Evolutionary conservation across 1,140 invertebrate species (phyloP), one percentile per base, ranked within the genome.

Genomic region (Xylocopa sonorina): DNA sequence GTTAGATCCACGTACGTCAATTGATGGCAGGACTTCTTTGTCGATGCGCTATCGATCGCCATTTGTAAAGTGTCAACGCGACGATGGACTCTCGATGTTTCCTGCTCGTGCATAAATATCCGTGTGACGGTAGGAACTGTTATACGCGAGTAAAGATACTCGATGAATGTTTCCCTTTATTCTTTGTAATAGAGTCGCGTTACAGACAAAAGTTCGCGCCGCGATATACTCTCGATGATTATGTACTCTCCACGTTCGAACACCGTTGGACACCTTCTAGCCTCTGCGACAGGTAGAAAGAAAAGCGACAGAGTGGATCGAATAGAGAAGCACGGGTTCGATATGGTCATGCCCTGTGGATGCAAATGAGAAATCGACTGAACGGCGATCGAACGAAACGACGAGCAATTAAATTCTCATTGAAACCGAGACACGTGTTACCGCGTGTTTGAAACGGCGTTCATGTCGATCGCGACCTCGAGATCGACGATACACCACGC

Each of bases 331-430:
- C 83, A n/a, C n/a, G n/a, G 80, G 82, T 87, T 86, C 72, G 87
- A 90, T 90, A 90, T 89, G 90, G 87, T 88, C 85, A 89, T 89
- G 88, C 84, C 86, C 75, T 73, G 69, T 69, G 64, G 67, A 90
- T 88, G 87, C 85, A 89, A 89, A 88, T 89, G 82, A 88, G 85
- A 67, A 67, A 85, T 79, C 77, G 67, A 74, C 38, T 38, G 53
- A 50, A 53, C 63, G 63, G 74, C 66, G 83, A 63, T 60, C 77
- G 84, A 88, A 88, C 80, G 85, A 86, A 87, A 85, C 85, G 77
- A 81, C 62, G 80, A 82, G 89, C 89, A 91, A 92, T 92, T 91
- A 91, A 91, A 91, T 90, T 89, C 89, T 90, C 89, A 90, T 90
- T 90, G 84, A 85, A 88, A 90, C 80, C 88, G 81, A 83, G 88